Percentiles rank a stretch among this genome's conserved stretches.
Conservation (phyloP, 1,140 invertebrate species). For the Bemisia tabaci region DNA sequence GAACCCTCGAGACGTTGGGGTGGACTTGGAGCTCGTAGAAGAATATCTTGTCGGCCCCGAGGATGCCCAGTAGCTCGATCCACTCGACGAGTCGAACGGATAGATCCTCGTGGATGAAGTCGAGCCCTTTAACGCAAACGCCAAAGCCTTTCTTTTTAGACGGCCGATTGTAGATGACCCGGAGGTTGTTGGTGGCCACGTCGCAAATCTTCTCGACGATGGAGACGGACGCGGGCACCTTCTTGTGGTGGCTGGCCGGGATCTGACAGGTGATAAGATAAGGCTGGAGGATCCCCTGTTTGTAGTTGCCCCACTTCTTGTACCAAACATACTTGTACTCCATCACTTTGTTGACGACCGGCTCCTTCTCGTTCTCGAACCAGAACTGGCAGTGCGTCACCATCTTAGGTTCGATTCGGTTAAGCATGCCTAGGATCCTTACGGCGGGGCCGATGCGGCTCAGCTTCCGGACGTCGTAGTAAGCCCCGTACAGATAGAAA, state of each 20-base stretch:
- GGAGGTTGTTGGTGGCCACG: constrained; percentile 70
- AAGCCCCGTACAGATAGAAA: constrained; percentile 74
- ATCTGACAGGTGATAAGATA: constrained; percentile 80
- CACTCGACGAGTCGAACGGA: constrained; percentile 85
- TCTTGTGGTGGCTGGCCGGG: constrained; percentile 52
- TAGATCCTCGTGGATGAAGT: constrained; percentile 81
- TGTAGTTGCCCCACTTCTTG: constrained; percentile 87
- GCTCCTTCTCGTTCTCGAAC: constrained; percentile 70
- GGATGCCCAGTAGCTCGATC: constrained; percentile 72
- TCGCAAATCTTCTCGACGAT: constrained; percentile 74
- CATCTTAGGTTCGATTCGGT: constrained; percentile 69
- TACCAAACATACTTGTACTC: constrained; percentile 93
- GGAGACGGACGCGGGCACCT: constrained; percentile 70
- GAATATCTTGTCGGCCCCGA: constrained; percentile 86
- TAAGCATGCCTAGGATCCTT: constrained; percentile 78
- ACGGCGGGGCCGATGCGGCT: constrained; percentile 66
- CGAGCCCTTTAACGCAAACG: constrained; percentile 86
- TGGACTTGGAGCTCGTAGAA: constrained; percentile 83
- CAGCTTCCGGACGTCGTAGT: constrained; percentile 64
- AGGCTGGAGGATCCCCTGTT: constrained; percentile 80
- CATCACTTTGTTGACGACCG: constrained; percentile 59
- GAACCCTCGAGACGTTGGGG: constrained; percentile 77
- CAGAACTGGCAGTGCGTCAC: constrained; percentile 78
- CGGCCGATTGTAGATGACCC: constrained; percentile 62
- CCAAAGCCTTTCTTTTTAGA: constrained; percentile 66